Evolutionary conservation across 2,797 vertebrate genomes (phyloP), one percentile per base, ranked within the genome.

Genomic region (Intellagama lesueurii): DNA sequence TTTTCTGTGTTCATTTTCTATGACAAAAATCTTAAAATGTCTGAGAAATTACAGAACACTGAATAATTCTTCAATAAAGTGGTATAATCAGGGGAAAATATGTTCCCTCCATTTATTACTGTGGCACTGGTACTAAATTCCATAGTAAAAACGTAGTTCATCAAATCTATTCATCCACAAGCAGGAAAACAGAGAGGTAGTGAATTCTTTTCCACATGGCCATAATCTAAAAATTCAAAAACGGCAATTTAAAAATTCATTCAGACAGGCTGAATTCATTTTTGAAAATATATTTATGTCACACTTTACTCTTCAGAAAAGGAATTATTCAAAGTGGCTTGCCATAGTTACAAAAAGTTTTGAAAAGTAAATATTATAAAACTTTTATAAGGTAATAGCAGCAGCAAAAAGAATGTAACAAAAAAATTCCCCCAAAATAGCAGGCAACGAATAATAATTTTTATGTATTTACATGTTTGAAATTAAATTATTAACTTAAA

Each of bases 1-100:
- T 89, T 49, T 77, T 92, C 56, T 88, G 9, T 11, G 69, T 91
- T 90, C 81, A 73, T 76, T 92, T 94, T 83, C 86, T n/a, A n/a
- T 86, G 70, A 70, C 84, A 91, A 92, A 90, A 28, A 40, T 47
- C n/a, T 26, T 82, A 91, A 88, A 92, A 0, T 0, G 60, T 80
- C 89, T 89, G 72, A 70, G 32, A 76, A 90, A 7, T 89, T 1
- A 75, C 17, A 47, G 90, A 87, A 78, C 85, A 24, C 0, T 47
- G 0, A 7, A 7, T 56, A 77, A 19, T 0, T 0, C 0, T 0
- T 0, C 0, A 9, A 5, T 2, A 9, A 68, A 0, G 52, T 72
- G 2, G 44, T 47, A 40, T 66, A 93, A 88, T 16, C 44, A 26
- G 12, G 19, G 28, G 47, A 4, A 28, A 22, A 14, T 17, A 0